Evolutionary conservation across 2,888 invertebrate genomes (phyloP).

Genomic region (Drepanosiphum platanoidis): DNA sequence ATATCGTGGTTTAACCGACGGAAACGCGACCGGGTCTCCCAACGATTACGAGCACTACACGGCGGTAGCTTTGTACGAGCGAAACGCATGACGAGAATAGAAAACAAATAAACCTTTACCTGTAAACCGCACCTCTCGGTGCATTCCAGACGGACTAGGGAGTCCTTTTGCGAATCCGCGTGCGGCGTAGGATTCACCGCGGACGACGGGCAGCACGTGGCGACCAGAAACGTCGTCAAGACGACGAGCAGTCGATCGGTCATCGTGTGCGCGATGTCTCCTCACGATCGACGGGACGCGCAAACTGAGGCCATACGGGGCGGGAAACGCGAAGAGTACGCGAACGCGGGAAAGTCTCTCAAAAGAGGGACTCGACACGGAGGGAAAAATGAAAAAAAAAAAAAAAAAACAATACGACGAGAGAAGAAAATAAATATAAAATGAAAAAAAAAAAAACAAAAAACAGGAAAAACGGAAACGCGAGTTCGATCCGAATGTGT

Average conservation of each 20-base stretch:
- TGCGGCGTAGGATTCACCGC: not conserved
- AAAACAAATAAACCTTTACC: conserved; percentile 20
- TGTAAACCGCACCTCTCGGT: conserved; percentile 31
- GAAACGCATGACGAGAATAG: not conserved
- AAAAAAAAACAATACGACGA: not conserved
- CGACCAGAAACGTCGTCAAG: not conserved
- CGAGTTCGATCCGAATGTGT: no score
- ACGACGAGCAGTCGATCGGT: not conserved
- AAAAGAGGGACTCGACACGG: no score
- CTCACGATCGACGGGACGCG: not conserved
- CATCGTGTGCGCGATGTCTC: not conserved
- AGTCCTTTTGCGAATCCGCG: not conserved
- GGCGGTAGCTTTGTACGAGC: not conserved
- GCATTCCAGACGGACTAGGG: conserved; percentile 25
- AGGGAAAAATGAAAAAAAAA: not conserved
- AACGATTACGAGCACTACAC: not conserved
- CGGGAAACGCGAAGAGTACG: not conserved
- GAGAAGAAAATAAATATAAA: not conserved
- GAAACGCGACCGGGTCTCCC: no score
- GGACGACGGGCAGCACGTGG: no score
- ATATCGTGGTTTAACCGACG: no score
- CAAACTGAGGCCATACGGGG: not conserved
- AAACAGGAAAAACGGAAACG: not conserved
- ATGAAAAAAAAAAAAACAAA: not conserved
- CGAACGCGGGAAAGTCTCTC: no score